Conservation (phyloP, 2,113 vertebrate genomes). For the Petromus typicus region DNA sequence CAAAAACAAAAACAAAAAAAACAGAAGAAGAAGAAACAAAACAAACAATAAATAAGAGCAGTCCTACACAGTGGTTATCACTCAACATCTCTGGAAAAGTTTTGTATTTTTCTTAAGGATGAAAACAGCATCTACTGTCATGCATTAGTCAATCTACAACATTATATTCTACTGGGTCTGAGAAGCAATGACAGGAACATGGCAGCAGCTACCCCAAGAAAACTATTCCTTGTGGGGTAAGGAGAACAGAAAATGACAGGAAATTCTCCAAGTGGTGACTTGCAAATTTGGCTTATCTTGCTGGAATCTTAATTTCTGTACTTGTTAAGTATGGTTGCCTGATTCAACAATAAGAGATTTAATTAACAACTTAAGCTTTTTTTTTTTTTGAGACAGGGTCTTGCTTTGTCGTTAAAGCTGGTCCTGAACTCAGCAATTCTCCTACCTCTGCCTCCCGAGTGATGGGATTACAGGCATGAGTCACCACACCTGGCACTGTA, state of each 20-base stretch:
- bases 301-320: not conserved
- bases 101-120: not conserved
- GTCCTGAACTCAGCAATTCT: no score
- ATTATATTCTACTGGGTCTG: not conserved
- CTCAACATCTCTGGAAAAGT: not conserved
- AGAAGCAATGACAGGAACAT: not conserved
- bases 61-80: not conserved
- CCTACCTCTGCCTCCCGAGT: no score
- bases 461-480: no score
- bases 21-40: not conserved
- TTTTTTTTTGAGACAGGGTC: no score
- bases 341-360: slow-evolving; percentile 22
- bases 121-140: not conserved
- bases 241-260: not conserved
- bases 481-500: no score
- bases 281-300: not conserved
- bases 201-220: not conserved
- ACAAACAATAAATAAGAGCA: not conserved
- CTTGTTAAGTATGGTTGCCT: not conserved
- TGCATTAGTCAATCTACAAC: not conserved
- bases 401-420: no score
- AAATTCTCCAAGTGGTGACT: not conserved
- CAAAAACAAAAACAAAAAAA: not conserved
- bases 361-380: not conserved
- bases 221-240: not conserved